Base-by-base conservation (phyloP, 2,797 vertebrate species). In the Microhierax caerulescens region DNA sequence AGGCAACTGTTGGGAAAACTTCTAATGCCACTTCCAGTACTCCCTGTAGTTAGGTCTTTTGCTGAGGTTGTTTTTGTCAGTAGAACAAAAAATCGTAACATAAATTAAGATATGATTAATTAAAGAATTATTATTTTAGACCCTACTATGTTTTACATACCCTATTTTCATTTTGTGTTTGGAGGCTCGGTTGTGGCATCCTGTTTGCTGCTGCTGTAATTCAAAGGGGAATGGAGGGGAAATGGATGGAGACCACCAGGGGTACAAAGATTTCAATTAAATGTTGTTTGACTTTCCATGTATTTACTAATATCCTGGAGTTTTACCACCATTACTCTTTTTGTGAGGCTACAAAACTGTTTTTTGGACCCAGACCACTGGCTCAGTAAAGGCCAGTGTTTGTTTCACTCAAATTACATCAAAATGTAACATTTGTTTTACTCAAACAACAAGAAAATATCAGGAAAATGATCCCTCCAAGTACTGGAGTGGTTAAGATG, bases 221-320 rank as follows among this genome's bases (percentile, higher is more conserved):
- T 80, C 56, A 41, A 65, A 92, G 28, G 20, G 27, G 9, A 57
- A 5, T 34, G 21, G 18, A 82, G 32, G 23, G 45, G 22, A 9
- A 53, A 14, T 65, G n/a, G 84, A 30, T 47, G 57, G 43, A 48
- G 11, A 18, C 51, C 25, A 50, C 57, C 28, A 73, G 24, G 21
- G 7, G 3, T 68, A 37, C 1, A 3, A 57, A 67, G 36, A 34
- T 13, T 36, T 47, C 70, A 61, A 84, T 37, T 68, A 3, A 1
- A 11, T 0, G 0, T n/a, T 61, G 28, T 43, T 69, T 60, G 57
- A 67, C 60, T 94, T 83, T 18, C 23, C 7, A 6, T 65, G 1
- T 47, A 22, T 56, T 79, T 80, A 27, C 6, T 70, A 19, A 13
- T 67, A 39, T 39, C 18, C 17, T 79, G 34, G 47, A 47, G 20